Base-by-base conservation (phyloP, 2,888 invertebrate species). In the Ramazzottius varieornatus region DNA sequence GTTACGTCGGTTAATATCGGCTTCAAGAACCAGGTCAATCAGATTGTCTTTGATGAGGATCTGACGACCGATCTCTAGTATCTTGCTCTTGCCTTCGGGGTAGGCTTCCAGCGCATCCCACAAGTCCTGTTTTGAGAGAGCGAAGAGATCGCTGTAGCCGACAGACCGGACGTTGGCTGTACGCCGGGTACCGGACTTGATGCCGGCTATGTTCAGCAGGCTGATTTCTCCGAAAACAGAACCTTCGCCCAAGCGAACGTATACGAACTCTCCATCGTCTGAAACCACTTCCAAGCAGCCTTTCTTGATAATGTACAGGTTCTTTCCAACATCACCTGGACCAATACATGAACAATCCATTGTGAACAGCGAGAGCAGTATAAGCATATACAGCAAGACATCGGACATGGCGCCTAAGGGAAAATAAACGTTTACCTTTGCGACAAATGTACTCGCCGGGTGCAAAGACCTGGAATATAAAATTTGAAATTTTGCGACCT, bases 271-370 rank as follows among this genome's bases (percentile, higher is more conserved):
- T 24, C 71, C 72, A 67, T 79, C 78, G 54, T 77, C 78, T 0
- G 73, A 74, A 1, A 78, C 78, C 32, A 79, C 79, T 65, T 74
- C 73, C n/a, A 79, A 71, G 67, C 75, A 74, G 1, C 78, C 78
- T 32, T 75, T 70, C 70, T 79, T 79, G 32, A 80, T 77, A 66
- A 80, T 80, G 71, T 79, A 79, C 78, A 80, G 78, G 69, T 79
- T 79, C 66, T 77, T 72, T 13, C 79, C 79, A 66, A 80, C 78
- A 69, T 79, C 79, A 8, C 79, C 75, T n/a, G n/a, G n/a, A n/a
- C n/a, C n/a, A n/a, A n/a, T n/a, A n/a, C n/a, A n/a, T n/a, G n/a
- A n/a, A n/a, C n/a, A n/a, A n/a, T n/a, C n/a, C n/a, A n/a, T n/a
- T n/a, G n/a, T n/a, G n/a, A n/a, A n/a, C n/a, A n/a, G n/a, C n/a